Evolutionary conservation across 2,888 invertebrate genomes (phyloP).

Genomic region (Phengaris arion): DNA sequence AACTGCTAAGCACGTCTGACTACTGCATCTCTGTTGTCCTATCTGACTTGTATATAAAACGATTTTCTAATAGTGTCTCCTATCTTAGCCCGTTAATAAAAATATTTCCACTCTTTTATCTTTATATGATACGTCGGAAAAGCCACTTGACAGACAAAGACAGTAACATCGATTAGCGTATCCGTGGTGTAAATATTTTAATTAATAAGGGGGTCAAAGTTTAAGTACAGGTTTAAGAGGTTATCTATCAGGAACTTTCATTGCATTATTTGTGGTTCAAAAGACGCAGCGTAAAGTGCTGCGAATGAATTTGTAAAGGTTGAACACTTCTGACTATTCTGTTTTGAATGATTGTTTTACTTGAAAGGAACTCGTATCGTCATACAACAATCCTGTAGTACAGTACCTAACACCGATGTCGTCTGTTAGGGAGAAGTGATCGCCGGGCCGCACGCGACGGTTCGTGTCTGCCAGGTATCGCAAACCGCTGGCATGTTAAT

Average conservation of each 20-base stretch:
- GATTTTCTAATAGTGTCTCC: neutral
- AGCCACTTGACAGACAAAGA: too few species aligned
- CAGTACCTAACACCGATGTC: neutral
- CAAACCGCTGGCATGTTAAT: slow-evolving; percentile 34
- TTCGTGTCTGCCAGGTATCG: slow-evolving; percentile 47
- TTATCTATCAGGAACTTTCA: neutral
- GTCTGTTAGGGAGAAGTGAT: slow-evolving; percentile 42
- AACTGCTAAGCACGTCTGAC: neutral
- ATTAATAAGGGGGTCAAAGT: neutral
- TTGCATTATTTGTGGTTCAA: neutral
- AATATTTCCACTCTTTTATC: too few species aligned
- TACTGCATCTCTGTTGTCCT: neutral
- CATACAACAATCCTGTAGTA: slow-evolving; percentile 12
- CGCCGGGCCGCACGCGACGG: slow-evolving; percentile 49
- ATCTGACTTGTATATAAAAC: neutral
- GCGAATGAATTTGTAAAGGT: neutral
- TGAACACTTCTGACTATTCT: neutral
- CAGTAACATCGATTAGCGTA: too few species aligned
- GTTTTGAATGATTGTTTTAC: slow-evolving; percentile 14
- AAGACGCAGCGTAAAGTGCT: neutral
- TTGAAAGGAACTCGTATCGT: neutral
- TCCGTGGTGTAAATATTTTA: too few species aligned
- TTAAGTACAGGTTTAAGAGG: neutral
- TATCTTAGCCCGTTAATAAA: too few species aligned
- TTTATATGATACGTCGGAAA: too few species aligned